phyloP scores from a whole-genome alignment of 2,797 vertebrate species.

The Amblyraja radiata region DNA sequence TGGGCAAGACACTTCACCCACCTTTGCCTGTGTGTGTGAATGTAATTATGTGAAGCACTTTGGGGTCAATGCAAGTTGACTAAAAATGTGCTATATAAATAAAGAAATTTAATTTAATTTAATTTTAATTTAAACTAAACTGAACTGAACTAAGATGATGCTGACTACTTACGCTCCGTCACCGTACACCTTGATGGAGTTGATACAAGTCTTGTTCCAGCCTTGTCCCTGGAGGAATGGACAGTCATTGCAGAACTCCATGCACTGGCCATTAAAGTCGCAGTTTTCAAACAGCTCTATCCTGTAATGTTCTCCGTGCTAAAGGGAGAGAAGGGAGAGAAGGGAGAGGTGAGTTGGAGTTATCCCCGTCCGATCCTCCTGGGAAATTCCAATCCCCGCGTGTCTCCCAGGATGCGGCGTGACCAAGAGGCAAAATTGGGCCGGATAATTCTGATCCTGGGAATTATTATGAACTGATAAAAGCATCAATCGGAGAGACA shows the following conservation, averaged over 20 bases:
- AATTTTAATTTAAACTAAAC: too few species aligned
- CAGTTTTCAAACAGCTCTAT: slow-evolving; percentile 76
- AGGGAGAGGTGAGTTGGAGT: background rate
- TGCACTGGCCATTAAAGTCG: slow-evolving; percentile 74
- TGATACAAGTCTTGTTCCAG: slow-evolving; percentile 75
- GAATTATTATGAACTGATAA: too few species aligned
- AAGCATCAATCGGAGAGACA: too few species aligned
- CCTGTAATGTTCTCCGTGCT: slow-evolving; percentile 82
- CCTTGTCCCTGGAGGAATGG: slow-evolving; percentile 78
- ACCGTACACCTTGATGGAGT: slow-evolving; percentile 76
- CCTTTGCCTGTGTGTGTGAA: too few species aligned
- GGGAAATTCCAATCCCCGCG: background rate
- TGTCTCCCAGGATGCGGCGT: background rate
- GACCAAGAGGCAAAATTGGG: too few species aligned
- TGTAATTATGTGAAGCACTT: too few species aligned
- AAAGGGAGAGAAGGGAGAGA: slow-evolving; percentile 32
- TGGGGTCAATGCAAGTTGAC: too few species aligned
- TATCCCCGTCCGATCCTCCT: background rate
- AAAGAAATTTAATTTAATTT: too few species aligned
- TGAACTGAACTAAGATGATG: too few species aligned
- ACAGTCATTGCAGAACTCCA: slow-evolving; percentile 77
- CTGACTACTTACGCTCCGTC: slow-evolving; percentile 76
- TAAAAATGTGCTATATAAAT: too few species aligned
- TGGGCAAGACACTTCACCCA: too few species aligned
- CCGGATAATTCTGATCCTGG: too few species aligned